Percentiles rank a stretch among this genome's conserved stretches.
Conservation (phyloP, 2,888 invertebrate species). For the Tortricodes alternella region DNA sequence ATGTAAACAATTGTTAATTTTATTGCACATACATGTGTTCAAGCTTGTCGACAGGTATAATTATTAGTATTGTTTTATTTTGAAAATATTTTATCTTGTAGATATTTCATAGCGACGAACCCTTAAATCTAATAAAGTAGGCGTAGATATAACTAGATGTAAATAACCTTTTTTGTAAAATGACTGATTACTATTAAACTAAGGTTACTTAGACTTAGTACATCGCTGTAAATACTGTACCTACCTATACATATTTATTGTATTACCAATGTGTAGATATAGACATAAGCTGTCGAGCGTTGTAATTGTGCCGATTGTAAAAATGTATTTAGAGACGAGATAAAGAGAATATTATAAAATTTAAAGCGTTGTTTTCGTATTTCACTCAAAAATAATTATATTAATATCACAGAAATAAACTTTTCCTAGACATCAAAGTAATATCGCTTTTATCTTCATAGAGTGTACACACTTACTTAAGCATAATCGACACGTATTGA, state of each 20-base stretch:
- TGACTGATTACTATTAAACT: conserved; percentile 67
- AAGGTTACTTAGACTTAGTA: conserved; percentile 43
- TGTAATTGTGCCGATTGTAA: conserved; percentile 51
- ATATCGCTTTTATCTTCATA: not conserved
- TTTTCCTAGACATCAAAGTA: not conserved
- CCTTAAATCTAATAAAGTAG: conserved; percentile 16
- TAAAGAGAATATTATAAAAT: conserved; percentile 39
- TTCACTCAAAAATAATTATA: not conserved
- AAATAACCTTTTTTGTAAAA: conserved; percentile 48
- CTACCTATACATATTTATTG: conserved; percentile 50
- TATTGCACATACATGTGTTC: conserved; percentile 71
- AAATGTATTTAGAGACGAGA: conserved; percentile 61
- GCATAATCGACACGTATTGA: not conserved
- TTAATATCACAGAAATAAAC: not conserved
- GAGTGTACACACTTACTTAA: not conserved
- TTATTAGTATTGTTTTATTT: conserved; percentile 40
- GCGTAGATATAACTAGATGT: conserved; percentile 13
- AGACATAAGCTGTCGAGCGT: conserved; percentile 41
- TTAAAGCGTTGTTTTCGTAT: conserved; percentile 21
- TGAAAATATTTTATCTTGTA: conserved; percentile 40
- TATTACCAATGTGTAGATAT: conserved; percentile 47
- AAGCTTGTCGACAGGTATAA: conserved; percentile 58
- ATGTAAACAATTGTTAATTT: conserved; percentile 59
- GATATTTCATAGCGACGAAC: conserved; percentile 36
- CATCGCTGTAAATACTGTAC: conserved; percentile 58